Base-by-base conservation (phyloP, 2,888 invertebrate genomes). In the Tolmerus cingulatus region DNA sequence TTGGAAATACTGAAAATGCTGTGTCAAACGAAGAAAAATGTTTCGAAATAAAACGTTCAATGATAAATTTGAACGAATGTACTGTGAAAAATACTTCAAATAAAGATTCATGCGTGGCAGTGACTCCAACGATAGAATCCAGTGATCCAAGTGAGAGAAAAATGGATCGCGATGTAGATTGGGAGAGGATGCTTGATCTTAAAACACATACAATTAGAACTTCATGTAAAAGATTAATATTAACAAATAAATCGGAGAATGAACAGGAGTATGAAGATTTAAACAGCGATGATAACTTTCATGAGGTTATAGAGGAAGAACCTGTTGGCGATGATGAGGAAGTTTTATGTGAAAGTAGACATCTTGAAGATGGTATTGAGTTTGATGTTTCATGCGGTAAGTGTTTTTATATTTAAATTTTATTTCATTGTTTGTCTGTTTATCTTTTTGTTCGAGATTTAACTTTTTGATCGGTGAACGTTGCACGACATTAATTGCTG, bases 141-240 rank as follows among this genome's bases (percentile, higher is more conserved):
- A 19, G 76, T 86, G 51, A 77, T 19, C 46, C 51, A 23, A 86
- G 43, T 19, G 27, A 2, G 3, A 9, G 55, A 1, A 46, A 77
- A 46, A n/a, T 30, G 8, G 77, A 82, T 76, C 87, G 91, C 91
- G 19, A 92, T n/a, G n/a, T 92, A 27, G 95, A 95, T 89, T 95
- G 95, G 95, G 95, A 95, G 90, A 94, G 94, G 92, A 95, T 95
- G 90, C 90, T 95, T 74, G 95, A 94, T 88, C 93, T 94, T 88
- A 94, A 92, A 76, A 91, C 91, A 7, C 89, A 81, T 23, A 89
- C 89, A 85, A 74, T 74, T 12, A 23, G 85, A n/a, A 23, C 34
- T 34, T 30, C 87, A 19, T 81, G 88, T 30, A 88, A 87, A 27
- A 81, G 88, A 8, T 87, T 84, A 74, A 74, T 66, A 51, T n/a